Evolutionary conservation across 2,888 invertebrate species (phyloP).

Genomic region (Xestia sexstrigata): DNA sequence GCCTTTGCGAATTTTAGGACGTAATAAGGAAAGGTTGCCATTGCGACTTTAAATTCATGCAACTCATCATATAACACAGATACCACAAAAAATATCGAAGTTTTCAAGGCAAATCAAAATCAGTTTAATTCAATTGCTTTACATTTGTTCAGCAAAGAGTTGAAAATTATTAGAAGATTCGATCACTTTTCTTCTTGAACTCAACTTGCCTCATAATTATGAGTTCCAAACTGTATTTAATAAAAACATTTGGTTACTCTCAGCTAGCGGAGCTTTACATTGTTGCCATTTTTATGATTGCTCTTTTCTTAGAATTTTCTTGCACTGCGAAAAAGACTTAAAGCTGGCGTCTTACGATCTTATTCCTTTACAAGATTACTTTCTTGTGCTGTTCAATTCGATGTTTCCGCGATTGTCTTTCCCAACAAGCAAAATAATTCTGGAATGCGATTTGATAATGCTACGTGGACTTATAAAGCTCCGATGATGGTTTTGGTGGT

Average conservation of each 20-base stretch:
- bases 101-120: background rate
- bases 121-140: background rate
- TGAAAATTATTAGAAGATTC: background rate
- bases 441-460: too few species aligned
- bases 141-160: too few species aligned
- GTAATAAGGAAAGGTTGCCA: too few species aligned
- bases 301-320: background rate
- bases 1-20: conserved; percentile 19
- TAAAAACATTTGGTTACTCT: background rate
- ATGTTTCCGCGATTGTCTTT: background rate
- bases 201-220: background rate
- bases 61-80: background rate
- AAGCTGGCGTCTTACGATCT: background rate
- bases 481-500: too few species aligned
- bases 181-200: background rate
- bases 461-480: too few species aligned
- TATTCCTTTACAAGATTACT: background rate
- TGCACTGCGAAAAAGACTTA: conserved; percentile 21
- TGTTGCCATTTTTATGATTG: background rate
- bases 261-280: background rate
- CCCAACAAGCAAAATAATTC: too few species aligned
- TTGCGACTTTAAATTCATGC: background rate
- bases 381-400: background rate
- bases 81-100: background rate
- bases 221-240: background rate